Evolutionary conservation across 2,797 vertebrate genomes (phyloP), one percentile per base, ranked within the genome.

Genomic region (Nannoperca australis): DNA sequence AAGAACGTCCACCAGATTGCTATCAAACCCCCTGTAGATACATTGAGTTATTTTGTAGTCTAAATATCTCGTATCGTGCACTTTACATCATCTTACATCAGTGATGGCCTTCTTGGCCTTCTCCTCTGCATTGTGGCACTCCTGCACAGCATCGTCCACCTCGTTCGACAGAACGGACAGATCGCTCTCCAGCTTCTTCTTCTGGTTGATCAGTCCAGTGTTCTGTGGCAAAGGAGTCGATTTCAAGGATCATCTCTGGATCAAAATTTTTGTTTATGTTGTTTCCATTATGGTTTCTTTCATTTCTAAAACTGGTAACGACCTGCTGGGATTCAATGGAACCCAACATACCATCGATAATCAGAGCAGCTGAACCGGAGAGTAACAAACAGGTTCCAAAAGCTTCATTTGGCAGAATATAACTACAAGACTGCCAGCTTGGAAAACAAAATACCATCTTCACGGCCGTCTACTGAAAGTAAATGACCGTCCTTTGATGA

Each of bases 81-180:
- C 7, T 73, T 50, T 4, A 1, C 17, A 38, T 36, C 58, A 1
- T 36, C 87, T 86, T 91, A 98, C 97, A 22, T 98, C 97, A 0
- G 96, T 97, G 88, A 98, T 97, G 40, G 97, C 97, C 86, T 98
- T 98, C 89, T 98, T 98, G 5, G 97, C 97, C 91, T 98, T 99
- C 74, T 98, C 97, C 79, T 98, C 97, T 0, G 97, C 96, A 0
- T 98, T 97, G 55, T 93, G 95, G 42, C 96, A 96, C 87, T 98
- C 97, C 90, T 98, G 97, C 51, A 96, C 91, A 0, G 96, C 96
- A 0, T 98, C 97, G 6, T 99, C 97, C 84, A 97, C 94, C 83
- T 99, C 98, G 0, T 82, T 91, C 0, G 96, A 96, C 88, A 99
- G 91, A 84, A 93, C 91, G 0, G 95, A 93, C 71, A 98, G 82